These are phyloP conservation scores for Connochaetes taurinus DNA, from an alignment of 2,113 vertebrate species.

Conservation along the genomic window DNA sequence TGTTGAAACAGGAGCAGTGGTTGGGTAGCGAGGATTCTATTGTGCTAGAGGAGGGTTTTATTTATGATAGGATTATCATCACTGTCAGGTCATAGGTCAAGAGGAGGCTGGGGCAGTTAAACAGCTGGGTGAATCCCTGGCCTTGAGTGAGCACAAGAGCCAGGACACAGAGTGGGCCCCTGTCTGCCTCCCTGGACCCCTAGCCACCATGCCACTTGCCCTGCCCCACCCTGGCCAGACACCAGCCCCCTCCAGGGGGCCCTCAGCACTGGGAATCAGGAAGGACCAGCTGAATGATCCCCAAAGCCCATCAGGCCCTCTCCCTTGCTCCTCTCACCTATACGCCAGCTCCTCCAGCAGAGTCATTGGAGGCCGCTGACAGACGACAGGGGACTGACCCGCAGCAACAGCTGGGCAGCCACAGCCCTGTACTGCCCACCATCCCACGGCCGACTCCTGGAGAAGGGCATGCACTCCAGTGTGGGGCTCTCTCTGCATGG, in stretches of 20 bases:
- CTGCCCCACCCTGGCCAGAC: background rate
- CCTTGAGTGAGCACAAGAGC: accelerated
- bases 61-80: background rate
- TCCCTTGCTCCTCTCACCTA: no score
- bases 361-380: accelerated
- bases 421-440: background rate
- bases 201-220: accelerated
- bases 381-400: background rate
- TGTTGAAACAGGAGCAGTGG: background rate
- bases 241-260: accelerated
- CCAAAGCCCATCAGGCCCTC: background rate
- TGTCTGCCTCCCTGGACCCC: background rate
- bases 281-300: background rate
- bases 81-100: background rate
- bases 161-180: background rate
- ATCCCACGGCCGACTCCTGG: background rate
- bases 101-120: background rate
- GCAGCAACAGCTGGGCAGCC: background rate
- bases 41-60: background rate
- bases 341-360: background rate
- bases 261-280: background rate
- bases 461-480: background rate
- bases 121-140: no score
- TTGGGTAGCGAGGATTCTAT: background rate
- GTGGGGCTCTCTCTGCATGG: no score